Evolutionary conservation across 2,113 vertebrate species (phyloP).

Genomic region (Spheniscus mendiculus): DNA sequence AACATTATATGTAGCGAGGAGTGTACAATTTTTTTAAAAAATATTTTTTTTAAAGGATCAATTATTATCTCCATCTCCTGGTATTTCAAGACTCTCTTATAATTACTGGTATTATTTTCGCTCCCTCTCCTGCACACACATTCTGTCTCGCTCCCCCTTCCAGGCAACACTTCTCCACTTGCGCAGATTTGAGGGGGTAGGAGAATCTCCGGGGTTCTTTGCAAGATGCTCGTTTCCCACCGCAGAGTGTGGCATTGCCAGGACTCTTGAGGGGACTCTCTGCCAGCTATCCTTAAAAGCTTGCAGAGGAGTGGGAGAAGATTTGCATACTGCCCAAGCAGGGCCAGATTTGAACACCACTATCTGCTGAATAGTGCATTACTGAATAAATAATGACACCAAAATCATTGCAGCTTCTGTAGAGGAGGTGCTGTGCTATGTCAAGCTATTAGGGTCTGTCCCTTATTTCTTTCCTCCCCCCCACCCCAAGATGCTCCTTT

Average conservation of each 20-base stretch:
- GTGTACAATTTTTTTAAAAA: background rate
- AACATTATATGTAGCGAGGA: background rate
- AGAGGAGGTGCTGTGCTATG: background rate
- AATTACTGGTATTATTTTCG: background rate
- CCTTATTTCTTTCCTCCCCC: background rate
- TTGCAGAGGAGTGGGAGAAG: conserved; percentile 59
- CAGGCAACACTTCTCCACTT: conserved; percentile 48
- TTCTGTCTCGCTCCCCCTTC: conserved; percentile 41
- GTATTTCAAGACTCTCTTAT: background rate
- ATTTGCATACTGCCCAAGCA: conserved; percentile 54
- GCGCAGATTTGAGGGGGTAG: conserved; percentile 62
- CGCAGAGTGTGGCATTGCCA: conserved; percentile 59
- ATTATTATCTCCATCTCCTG: background rate
- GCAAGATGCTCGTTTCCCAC: conserved; percentile 62
- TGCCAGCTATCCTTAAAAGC: conserved; percentile 48
- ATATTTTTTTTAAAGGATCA: background rate
- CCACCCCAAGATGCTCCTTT: background rate
- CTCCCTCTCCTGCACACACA: background rate
- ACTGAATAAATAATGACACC: background rate
- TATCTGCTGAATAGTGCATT: background rate
- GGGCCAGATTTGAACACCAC: conserved; percentile 21
- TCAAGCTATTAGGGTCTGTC: background rate
- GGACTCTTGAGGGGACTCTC: conserved; percentile 63
- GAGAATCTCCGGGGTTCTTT: conserved; percentile 51
- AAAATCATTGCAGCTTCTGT: background rate